Evolutionary conservation across 1,140 invertebrate genomes (phyloP).

Genomic region (Temnothorax curvispinosus): DNA sequence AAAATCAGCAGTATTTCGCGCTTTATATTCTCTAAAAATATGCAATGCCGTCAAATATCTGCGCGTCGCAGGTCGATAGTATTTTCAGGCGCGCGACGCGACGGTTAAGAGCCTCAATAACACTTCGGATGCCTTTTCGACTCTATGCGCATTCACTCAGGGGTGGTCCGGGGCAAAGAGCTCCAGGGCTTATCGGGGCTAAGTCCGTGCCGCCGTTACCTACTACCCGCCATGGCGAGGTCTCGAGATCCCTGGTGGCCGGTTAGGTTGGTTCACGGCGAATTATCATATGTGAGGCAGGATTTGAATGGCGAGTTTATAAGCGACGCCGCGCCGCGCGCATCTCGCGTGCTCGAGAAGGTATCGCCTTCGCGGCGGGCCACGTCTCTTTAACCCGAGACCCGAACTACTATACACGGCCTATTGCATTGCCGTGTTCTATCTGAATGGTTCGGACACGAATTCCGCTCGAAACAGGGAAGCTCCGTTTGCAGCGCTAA

Average conservation of each 20-base stretch:
- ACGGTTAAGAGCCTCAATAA: slow-evolving; percentile 51
- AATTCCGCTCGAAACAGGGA: neutral
- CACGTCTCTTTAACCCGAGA: slow-evolving; percentile 11
- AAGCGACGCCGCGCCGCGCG: slow-evolving; percentile 61
- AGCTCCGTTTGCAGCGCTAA: neutral
- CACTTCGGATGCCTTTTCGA: slow-evolving; percentile 45
- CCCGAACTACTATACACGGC: slow-evolving; percentile 39
- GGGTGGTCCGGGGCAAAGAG: slow-evolving; percentile 65
- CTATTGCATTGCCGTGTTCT: slow-evolving; percentile 8
- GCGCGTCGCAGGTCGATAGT: neutral
- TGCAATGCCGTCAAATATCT: neutral
- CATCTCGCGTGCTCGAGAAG: slow-evolving; percentile 35
- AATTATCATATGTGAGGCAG: slow-evolving; percentile 72
- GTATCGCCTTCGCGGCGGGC: slow-evolving; percentile 40
- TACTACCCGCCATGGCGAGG: slow-evolving; percentile 49
- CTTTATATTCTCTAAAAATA: slow-evolving; percentile 2
- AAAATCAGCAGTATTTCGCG: neutral
- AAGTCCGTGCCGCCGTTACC: slow-evolving; percentile 62
- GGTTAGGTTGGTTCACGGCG: slow-evolving; percentile 64
- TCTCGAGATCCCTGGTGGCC: slow-evolving; percentile 65
- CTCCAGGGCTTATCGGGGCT: slow-evolving; percentile 71
- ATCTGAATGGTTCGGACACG: neutral
- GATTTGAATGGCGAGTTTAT: slow-evolving; percentile 72
- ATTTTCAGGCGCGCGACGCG: slow-evolving; percentile 37
- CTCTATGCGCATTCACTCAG: slow-evolving; percentile 56